A percentile compares a stretch with the other conserved stretches of the same genome.
Evolutionary conservation across 2,113 vertebrate species (phyloP).

Genomic region (Hydropotes inermis): DNA sequence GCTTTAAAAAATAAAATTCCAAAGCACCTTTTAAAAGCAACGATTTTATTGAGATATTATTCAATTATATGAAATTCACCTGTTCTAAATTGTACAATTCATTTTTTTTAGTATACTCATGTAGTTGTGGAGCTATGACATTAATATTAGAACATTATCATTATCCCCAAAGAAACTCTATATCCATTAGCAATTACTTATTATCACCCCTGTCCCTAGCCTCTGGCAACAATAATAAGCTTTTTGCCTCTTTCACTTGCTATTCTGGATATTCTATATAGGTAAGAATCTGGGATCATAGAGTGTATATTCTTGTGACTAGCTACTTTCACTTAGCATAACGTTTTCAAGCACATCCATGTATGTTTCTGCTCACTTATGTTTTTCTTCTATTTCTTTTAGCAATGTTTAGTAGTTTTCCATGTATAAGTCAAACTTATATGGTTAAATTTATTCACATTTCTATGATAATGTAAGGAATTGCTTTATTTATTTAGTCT

Average conservation of each 20-base stretch:
- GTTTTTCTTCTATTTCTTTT: neutral
- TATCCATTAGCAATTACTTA: neutral
- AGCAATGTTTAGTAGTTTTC: neutral
- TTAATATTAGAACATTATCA: neutral
- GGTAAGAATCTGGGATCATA: neutral
- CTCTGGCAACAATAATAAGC: neutral
- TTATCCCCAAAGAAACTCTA: neutral
- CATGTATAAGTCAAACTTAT: neutral
- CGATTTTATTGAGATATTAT: neutral
- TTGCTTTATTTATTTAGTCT: neutral
- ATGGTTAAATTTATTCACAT: neutral
- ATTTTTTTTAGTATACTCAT: neutral
- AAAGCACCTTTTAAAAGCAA: neutral
- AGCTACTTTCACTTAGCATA: neutral
- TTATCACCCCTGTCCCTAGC: neutral
- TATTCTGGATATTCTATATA: neutral
- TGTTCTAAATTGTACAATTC: neutral
- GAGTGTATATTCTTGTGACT: neutral
- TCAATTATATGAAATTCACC: neutral
- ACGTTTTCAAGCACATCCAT: fast-evolving
- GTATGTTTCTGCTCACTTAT: neutral
- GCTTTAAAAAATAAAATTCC: neutral
- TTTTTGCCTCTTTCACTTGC: neutral
- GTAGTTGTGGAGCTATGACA: neutral
- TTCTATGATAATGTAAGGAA: neutral